A percentile compares a stretch with the other conserved stretches of the same genome.
phyloP scores from a whole-genome alignment of 2,797 vertebrate genomes.

The Typhlichthys eigenmanni region DNA sequence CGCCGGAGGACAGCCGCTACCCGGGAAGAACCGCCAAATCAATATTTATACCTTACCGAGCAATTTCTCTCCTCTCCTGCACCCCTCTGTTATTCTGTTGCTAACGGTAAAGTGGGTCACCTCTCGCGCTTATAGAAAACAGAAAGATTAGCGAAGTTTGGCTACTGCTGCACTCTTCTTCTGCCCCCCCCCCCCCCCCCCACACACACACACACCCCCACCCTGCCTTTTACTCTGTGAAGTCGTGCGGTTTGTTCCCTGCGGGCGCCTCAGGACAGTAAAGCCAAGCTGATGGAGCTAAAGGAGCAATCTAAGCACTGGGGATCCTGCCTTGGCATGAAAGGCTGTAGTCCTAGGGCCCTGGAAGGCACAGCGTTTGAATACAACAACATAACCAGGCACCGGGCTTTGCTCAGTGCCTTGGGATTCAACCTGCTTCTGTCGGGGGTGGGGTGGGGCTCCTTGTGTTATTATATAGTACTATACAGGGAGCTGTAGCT shows the following conservation, averaged over 20 bases:
- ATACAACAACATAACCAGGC: slow-evolving; percentile 12
- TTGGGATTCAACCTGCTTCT: not conserved
- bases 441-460: not conserved
- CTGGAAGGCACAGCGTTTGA: slow-evolving; percentile 13
- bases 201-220: not conserved
- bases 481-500: no score
- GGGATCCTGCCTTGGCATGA: slow-evolving; percentile 30
- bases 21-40: slow-evolving; percentile 25
- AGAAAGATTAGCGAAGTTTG: slow-evolving; percentile 15
- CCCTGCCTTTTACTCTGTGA: slow-evolving; percentile 28
- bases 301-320: slow-evolving; percentile 26
- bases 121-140: slow-evolving; percentile 32
- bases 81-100: slow-evolving; percentile 13
- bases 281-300: slow-evolving; percentile 53
- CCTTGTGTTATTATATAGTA: not conserved
- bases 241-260: slow-evolving; percentile 51
- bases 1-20: slow-evolving; percentile 12
- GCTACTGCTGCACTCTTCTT: not conserved
- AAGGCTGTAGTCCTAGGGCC: slow-evolving; percentile 25
- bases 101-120: slow-evolving; percentile 63
- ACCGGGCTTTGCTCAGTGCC: not conserved
- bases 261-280: slow-evolving; percentile 54
- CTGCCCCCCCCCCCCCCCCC: not conserved
- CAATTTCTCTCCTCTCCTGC: slow-evolving; percentile 12
- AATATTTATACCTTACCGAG: slow-evolving; percentile 24